Conservation (phyloP, 1,140 invertebrate species). For the Portunus trituberculatus region DNA sequence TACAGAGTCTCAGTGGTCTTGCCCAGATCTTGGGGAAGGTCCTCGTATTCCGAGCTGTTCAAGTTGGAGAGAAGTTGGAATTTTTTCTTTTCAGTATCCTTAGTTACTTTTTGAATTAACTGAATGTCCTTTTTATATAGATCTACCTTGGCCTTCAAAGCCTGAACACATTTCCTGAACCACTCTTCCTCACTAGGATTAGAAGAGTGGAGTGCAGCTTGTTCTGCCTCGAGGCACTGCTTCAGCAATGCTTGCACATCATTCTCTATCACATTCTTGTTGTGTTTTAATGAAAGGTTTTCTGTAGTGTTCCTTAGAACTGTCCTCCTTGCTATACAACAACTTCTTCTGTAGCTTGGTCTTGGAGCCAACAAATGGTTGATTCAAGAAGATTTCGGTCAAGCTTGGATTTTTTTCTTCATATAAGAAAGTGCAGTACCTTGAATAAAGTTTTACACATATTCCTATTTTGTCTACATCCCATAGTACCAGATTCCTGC, state of each 20-base stretch:
- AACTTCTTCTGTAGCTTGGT: conserved; percentile 41
- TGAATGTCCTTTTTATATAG: conserved; percentile 39
- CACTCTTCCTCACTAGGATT: neutral
- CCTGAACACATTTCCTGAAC: neutral
- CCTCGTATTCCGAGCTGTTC: neutral
- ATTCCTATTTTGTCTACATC: conserved; percentile 47
- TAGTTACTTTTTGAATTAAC: neutral
- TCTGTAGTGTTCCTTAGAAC: neutral
- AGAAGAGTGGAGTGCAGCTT: neutral
- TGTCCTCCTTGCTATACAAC: neutral
- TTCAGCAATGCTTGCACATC: conserved; percentile 25
- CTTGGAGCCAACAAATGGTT: conserved; percentile 35
- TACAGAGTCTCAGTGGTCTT: conserved; percentile 31
- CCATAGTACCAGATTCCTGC: conserved; percentile 26
- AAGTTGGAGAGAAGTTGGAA: conserved; percentile 3
- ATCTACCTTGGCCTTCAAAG: conserved; percentile 17
- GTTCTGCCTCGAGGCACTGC: conserved; percentile 24
- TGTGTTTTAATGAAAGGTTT: neutral
- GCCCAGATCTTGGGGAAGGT: neutral
- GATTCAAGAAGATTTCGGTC: conserved; percentile 57
- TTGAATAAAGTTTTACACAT: conserved; percentile 64
- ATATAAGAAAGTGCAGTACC: conserved; percentile 54
- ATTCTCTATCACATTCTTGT: conserved; percentile 12
- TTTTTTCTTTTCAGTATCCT: conserved; percentile 51
- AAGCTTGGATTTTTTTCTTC: conserved; percentile 62